phyloP scores from a whole-genome alignment of 2,797 vertebrate species.

The Kryptopterus vitreolus region DNA sequence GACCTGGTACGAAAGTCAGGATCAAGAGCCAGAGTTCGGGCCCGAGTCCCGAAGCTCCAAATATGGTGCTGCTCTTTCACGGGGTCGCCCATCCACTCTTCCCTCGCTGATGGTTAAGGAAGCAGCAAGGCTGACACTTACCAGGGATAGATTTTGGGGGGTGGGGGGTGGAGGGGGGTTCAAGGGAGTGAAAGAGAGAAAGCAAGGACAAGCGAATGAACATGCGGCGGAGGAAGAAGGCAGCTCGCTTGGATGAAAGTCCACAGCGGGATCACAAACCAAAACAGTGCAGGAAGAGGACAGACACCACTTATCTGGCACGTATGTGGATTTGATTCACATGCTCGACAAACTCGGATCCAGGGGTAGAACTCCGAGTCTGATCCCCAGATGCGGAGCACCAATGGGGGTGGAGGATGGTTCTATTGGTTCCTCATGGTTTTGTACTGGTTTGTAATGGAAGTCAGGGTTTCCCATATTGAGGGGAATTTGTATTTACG shows the following conservation, averaged over 20 bases:
- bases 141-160: slow-evolving; percentile 33
- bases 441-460: slow-evolving; percentile 11
- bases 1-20: too few species aligned
- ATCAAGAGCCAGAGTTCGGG: slow-evolving; percentile 24
- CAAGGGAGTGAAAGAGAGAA: background rate
- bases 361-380: slow-evolving; percentile 24
- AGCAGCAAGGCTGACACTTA: slow-evolving; percentile 43
- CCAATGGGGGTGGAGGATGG: background rate
- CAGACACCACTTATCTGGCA: slow-evolving; percentile 24
- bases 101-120: slow-evolving; percentile 43
- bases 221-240: background rate
- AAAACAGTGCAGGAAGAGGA: slow-evolving; percentile 40
- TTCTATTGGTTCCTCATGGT: slow-evolving; percentile 15
- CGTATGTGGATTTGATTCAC: slow-evolving; percentile 32
- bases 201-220: background rate
- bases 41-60: slow-evolving; percentile 42
- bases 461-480: background rate
- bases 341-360: slow-evolving; percentile 20
- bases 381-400: slow-evolving; percentile 27
- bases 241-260: slow-evolving; percentile 25
- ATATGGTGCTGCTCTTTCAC: slow-evolving; percentile 46
- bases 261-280: slow-evolving; percentile 36
- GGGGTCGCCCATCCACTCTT: slow-evolving; percentile 46
- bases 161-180: background rate
- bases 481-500: too few species aligned